Percentiles rank a stretch among this genome's conserved stretches.
These are phyloP conservation scores for Mnemiopsis leidyi DNA, from an alignment of 37 sponge, comb jelly and placozoan species.

Conservation along the genomic window DNA sequence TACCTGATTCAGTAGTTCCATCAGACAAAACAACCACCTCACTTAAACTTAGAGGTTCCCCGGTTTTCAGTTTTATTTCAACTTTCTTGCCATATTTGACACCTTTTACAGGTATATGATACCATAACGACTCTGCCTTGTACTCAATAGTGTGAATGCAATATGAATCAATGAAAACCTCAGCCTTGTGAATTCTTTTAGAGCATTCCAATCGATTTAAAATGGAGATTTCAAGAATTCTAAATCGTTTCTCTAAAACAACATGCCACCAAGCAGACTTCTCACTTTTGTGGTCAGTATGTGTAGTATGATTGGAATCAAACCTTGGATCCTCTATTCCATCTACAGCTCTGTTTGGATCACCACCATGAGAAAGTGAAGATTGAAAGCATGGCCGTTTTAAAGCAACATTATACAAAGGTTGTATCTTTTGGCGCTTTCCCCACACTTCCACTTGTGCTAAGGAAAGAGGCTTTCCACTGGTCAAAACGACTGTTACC, in stretches of 20 bases:
- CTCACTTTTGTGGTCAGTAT: background rate
- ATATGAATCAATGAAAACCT: background rate
- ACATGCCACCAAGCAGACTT: background rate
- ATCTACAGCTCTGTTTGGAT: background rate
- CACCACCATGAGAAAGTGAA: background rate
- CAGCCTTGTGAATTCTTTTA: background rate
- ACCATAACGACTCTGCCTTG: background rate
- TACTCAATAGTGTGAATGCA: background rate
- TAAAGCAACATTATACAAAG: background rate
- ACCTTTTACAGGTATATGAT: background rate
- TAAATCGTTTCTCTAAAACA: background rate
- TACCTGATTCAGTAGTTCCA: background rate
- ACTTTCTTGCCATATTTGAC: background rate
- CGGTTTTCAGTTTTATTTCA: background rate
- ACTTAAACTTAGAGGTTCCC: background rate
- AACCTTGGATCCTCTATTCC: background rate
- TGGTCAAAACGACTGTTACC: background rate
- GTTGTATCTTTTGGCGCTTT: background rate
- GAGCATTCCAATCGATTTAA: background rate
- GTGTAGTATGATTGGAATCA: background rate
- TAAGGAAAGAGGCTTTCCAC: background rate
- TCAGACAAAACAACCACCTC: background rate
- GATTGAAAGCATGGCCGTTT: background rate
- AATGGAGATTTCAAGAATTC: background rate
- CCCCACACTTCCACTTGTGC: background rate